These are phyloP conservation scores for Acrocephalus kingi DNA, from an alignment of 2,113 vertebrate genomes.

Conservation along the genomic window DNA sequence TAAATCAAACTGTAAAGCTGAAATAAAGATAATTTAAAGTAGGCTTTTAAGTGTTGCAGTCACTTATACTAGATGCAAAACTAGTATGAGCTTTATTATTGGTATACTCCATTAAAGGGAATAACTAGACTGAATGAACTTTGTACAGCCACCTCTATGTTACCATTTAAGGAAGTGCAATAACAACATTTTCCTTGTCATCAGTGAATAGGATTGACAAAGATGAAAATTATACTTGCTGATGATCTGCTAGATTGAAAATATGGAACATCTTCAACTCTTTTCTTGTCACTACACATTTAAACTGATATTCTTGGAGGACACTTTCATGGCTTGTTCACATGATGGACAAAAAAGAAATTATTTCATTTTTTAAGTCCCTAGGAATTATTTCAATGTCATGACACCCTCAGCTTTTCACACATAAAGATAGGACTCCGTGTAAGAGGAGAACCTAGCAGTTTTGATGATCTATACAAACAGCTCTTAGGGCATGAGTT, in stretches of 20 bases:
- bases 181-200: not conserved
- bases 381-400: slow-evolving; percentile 30
- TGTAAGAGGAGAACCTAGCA: not conserved
- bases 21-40: not conserved
- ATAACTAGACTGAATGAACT: not conserved
- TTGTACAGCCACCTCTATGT: not conserved
- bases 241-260: not conserved
- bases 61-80: no score
- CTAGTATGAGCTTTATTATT: not conserved
- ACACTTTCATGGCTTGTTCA: not conserved
- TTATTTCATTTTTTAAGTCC: slow-evolving; percentile 28
- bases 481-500: not conserved
- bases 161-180: not conserved
- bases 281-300: not conserved
- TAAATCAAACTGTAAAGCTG: not conserved
- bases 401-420: not conserved
- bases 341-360: slow-evolving; percentile 29
- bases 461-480: not conserved
- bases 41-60: not conserved
- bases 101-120: not conserved
- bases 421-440: not conserved
- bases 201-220: not conserved
- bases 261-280: not conserved
- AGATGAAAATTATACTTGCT: not conserved
- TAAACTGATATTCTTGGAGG: not conserved